phyloP scores from a whole-genome alignment of 2,797 vertebrate species.

The Psittacula echo region DNA sequence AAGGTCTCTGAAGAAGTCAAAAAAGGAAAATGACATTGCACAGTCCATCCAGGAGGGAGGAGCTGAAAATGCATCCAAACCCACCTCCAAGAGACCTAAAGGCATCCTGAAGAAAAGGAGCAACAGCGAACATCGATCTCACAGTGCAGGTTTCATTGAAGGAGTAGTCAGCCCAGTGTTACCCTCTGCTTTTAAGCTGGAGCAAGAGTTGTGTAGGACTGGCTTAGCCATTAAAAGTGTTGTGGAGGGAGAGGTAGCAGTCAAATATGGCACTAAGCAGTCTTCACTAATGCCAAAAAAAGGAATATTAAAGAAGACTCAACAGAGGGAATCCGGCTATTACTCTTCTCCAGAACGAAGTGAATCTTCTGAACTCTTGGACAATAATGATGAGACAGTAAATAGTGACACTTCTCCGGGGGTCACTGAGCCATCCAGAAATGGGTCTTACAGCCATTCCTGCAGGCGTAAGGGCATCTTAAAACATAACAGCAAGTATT shows the following conservation, averaged over 20 bases:
- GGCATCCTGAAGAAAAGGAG: conserved; percentile 94
- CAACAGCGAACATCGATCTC: conserved; percentile 89
- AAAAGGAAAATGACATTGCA: conserved; percentile 91
- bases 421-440: conserved; percentile 74
- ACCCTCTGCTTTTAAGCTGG: conserved; percentile 77
- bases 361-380: conserved; percentile 92
- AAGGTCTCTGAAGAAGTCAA: conserved; percentile 93
- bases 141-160: conserved; percentile 87
- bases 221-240: conserved; percentile 75
- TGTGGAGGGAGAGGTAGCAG: conserved; percentile 81
- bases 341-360: conserved; percentile 98
- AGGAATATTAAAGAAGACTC: conserved; percentile 98
- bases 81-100: conserved; percentile 92
- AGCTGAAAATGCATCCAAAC: conserved; percentile 81
- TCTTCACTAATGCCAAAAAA: conserved; percentile 91
- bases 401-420: conserved; percentile 75
- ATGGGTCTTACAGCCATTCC: conserved; percentile 76
- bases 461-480: conserved; percentile 94
- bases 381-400: conserved; percentile 76
- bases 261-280: conserved; percentile 83
- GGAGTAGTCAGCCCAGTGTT: conserved; percentile 73
- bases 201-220: conserved; percentile 80
- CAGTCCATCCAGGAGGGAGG: conserved; percentile 82
- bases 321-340: conserved; percentile 98
- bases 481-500: conserved; percentile 96